These are phyloP conservation scores for Aix galericulata DNA, from an alignment of 2,113 vertebrate genomes.

Conservation along the genomic window DNA sequence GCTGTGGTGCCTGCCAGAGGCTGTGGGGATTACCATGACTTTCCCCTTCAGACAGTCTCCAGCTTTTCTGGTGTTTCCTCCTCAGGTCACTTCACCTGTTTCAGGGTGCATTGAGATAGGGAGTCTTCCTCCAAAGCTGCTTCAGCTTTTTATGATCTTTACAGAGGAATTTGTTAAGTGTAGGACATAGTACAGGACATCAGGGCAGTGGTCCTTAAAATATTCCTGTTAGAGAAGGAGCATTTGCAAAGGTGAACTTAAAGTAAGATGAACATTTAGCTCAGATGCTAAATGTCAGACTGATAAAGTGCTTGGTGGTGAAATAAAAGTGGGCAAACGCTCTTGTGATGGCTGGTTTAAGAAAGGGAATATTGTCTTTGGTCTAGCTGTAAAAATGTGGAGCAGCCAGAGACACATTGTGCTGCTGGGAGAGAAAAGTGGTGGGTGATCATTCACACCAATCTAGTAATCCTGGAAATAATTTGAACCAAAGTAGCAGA, in stretches of 20 bases:
- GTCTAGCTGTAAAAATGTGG: neutral
- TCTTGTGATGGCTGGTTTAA: neutral
- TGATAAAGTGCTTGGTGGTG: neutral
- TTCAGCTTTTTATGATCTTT: neutral
- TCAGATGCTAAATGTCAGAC: neutral
- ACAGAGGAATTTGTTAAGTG: neutral
- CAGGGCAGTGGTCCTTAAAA: slow-evolving; percentile 4
- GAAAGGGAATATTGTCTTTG: rapidly evolving
- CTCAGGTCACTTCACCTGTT: neutral
- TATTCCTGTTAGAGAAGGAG: neutral
- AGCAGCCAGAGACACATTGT: neutral
- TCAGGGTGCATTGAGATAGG: neutral
- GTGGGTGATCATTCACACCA: neutral
- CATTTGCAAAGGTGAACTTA: neutral
- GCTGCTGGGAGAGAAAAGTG: neutral
- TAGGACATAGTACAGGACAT: neutral
- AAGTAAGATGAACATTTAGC: neutral
- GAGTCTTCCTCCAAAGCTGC: neutral
- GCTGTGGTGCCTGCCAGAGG: neutral
- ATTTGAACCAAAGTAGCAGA: neutral
- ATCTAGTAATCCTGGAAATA: neutral
- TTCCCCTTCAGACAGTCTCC: neutral
- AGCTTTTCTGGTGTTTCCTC: neutral
- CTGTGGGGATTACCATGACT: neutral
- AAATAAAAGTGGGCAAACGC: neutral